A percentile compares a stretch with the other conserved stretches of the same genome.
phyloP scores from a whole-genome alignment of 1,140 invertebrate genomes.

The Drosophila cardini region DNA sequence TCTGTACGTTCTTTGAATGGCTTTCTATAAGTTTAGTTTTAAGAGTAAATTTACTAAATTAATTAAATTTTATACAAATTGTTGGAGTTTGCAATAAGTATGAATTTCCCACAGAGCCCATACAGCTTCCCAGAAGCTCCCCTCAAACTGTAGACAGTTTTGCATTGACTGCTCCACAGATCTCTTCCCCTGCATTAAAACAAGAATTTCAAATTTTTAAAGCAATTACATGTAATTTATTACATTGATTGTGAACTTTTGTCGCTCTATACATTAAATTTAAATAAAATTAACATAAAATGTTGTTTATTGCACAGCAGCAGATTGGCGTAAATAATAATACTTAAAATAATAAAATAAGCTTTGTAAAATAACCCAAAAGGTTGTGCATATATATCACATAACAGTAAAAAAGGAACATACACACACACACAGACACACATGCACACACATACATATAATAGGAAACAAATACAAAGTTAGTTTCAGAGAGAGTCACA shows the following conservation, averaged over 20 bases:
- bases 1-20: too few species aligned
- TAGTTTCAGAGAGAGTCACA: slow-evolving; percentile 31
- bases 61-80: too few species aligned
- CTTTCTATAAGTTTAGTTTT: too few species aligned
- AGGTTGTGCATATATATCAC: slow-evolving; percentile 51
- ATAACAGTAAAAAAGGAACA: slow-evolving; percentile 44
- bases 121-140: slow-evolving; percentile 1
- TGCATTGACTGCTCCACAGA: slow-evolving; percentile 2
- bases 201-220: slow-evolving; percentile 42
- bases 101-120: too few species aligned
- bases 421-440: slow-evolving; percentile 21
- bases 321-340: slow-evolving; percentile 39
- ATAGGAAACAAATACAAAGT: slow-evolving; percentile 10
- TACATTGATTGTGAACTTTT: slow-evolving; percentile 77
- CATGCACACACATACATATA: slow-evolving; percentile 9
- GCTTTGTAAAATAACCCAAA: slow-evolving; percentile 22
- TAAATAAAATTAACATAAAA: slow-evolving; percentile 7
- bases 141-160: background rate
- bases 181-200: too few species aligned
- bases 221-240: slow-evolving; percentile 74
- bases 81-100: too few species aligned
- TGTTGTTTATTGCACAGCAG: slow-evolving; percentile 55
- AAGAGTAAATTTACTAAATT: too few species aligned
- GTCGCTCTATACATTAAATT: slow-evolving; percentile 52
- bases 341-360: slow-evolving; percentile 43